Evolutionary conservation across 2,888 invertebrate species (phyloP).

Genomic region (Lasioglossum leucozonium): DNA sequence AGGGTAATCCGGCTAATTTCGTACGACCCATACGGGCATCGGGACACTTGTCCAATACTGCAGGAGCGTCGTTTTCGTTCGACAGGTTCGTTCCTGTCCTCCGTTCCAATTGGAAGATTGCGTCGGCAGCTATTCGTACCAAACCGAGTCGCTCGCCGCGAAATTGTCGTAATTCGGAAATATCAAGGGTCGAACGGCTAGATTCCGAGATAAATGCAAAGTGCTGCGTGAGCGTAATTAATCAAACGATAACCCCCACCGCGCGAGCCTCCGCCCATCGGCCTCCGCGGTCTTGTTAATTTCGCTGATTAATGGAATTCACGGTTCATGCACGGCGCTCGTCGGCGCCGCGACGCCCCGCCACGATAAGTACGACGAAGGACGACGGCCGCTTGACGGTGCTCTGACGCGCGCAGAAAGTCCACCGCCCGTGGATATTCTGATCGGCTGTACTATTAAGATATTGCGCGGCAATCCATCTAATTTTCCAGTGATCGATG

Average conservation of each 20-base stretch:
- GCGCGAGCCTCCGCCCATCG: neutral
- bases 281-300: conserved; percentile 36
- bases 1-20: conserved; percentile 68
- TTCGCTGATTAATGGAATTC: conserved; percentile 54
- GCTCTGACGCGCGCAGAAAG: conserved; percentile 17
- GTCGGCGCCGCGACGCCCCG: conserved; percentile 22
- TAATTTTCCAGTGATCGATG: conserved; percentile 55
- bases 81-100: conserved; percentile 11
- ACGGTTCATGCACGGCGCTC: conserved; percentile 31
- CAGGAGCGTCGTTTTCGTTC: neutral
- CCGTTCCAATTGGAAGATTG: neutral
- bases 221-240: conserved; percentile 43
- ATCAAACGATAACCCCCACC: conserved; percentile 34
- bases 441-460: conserved; percentile 39
- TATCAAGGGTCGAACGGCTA: conserved; percentile 12
- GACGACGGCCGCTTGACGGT: conserved; percentile 17
- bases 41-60: conserved; percentile 47
- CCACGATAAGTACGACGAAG: conserved; percentile 27
- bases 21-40: conserved; percentile 53
- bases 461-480: conserved; percentile 52
- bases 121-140: neutral
- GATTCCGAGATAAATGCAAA: conserved; percentile 41
- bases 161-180: conserved; percentile 9
- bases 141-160: neutral
- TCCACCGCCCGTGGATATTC: conserved; percentile 3